Conservation (phyloP, 2,797 vertebrate genomes). For the Crenichthys baileyi region DNA sequence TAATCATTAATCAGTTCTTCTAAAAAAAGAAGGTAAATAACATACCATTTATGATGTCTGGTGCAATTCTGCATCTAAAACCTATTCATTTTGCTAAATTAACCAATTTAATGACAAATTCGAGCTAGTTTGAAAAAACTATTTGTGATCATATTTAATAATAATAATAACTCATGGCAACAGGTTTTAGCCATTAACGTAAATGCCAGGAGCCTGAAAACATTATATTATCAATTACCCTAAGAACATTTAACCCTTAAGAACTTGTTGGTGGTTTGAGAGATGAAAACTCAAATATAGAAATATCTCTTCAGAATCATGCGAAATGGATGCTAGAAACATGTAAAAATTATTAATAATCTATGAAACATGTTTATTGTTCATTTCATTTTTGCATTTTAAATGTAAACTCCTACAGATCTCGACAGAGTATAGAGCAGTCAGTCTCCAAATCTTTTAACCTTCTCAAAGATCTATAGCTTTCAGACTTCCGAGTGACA, state of each 20-base stretch:
- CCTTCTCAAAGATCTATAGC: slow-evolving; percentile 9
- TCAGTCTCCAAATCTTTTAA: slow-evolving; percentile 3
- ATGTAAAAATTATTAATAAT: no score
- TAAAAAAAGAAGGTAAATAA: not conserved
- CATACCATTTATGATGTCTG: not conserved
- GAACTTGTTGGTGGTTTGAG: not conserved
- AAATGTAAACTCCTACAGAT: not conserved
- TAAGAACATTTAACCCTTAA: no score
- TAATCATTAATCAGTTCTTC: not conserved
- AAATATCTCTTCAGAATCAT: not conserved
- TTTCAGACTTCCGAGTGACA: slow-evolving; percentile 31
- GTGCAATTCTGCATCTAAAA: not conserved
- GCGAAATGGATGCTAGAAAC: not conserved
- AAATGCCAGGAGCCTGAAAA: not conserved
- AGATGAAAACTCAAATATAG: not conserved
- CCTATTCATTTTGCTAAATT: not conserved
- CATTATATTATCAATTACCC: not conserved
- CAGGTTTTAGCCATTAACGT: not conserved
- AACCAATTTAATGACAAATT: not conserved
- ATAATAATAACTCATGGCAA: not conserved
- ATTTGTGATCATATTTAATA: not conserved
- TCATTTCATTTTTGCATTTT: not conserved
- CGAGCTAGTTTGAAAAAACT: not conserved
- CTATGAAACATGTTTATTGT: not conserved
- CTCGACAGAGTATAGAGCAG: not conserved